phyloP scores from a whole-genome alignment of 1,140 invertebrate genomes.

The Caenorhabditis latens region DNA sequence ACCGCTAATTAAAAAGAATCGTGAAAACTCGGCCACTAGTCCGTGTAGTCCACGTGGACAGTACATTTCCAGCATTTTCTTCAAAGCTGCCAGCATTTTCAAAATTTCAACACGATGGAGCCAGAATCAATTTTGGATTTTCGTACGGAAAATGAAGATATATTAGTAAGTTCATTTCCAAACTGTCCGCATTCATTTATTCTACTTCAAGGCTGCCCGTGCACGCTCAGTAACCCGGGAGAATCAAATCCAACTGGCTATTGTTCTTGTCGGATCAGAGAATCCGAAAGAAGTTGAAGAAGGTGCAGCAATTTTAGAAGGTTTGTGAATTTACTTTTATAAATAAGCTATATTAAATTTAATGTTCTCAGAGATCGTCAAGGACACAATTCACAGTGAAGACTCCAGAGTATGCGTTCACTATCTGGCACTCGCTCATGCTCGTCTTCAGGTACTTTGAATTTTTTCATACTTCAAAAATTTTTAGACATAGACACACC shows the following conservation, averaged over 20 bases:
- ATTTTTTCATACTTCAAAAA: neutral
- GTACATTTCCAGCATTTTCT: neutral
- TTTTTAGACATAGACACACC: no score
- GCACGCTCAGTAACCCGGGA: neutral
- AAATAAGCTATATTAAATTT: neutral
- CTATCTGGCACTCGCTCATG: constrained; percentile 17
- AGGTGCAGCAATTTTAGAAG: constrained; percentile 12
- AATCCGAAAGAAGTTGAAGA: neutral
- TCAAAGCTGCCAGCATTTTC: neutral
- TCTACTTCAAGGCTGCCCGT: neutral
- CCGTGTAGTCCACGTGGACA: constrained; percentile 18
- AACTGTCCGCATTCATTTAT: neutral
- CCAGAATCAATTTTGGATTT: constrained; percentile 22
- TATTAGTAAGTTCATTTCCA: neutral
- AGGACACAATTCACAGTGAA: constrained; percentile 5
- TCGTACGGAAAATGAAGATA: neutral
- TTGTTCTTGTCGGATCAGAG: constrained; percentile 14
- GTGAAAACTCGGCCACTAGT: neutral
- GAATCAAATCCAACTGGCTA: constrained; percentile 5
- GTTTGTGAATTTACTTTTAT: neutral
- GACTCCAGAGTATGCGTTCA: constrained; percentile 3
- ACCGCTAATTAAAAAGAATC: neutral
- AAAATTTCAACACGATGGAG: neutral
- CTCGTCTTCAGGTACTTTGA: neutral
- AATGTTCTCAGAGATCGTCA: constrained; percentile 13